These are phyloP conservation scores for Geodia barretti DNA, from an alignment of 37 sponge, comb jelly and placozoan genomes.

Conservation along the genomic window DNA sequence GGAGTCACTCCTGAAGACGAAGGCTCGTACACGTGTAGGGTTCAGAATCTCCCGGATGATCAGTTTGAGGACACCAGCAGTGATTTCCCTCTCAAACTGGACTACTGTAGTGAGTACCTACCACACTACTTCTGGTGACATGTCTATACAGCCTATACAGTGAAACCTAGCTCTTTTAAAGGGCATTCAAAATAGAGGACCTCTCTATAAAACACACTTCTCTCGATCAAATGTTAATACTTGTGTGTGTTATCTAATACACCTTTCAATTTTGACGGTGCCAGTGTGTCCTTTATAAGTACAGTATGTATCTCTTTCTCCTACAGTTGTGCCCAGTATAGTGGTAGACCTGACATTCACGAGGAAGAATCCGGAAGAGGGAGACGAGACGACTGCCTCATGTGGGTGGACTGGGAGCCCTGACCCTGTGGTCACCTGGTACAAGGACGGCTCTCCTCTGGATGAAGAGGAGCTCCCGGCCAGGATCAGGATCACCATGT, in stretches of 20 bases:
- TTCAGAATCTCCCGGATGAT: too few relatives aligned
- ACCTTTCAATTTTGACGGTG: neutral
- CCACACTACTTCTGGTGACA: too few relatives aligned
- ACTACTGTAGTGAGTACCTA: too few relatives aligned
- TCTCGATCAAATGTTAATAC: neutral
- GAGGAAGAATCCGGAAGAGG: neutral
- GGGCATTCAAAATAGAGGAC: too few relatives aligned
- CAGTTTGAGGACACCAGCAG: too few relatives aligned
- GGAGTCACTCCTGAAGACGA: too few relatives aligned
- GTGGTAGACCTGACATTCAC: neutral
- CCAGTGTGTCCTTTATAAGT: neutral
- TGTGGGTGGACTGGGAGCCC: slow-evolving; percentile 25
- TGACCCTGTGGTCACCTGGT: slow-evolving; percentile 16
- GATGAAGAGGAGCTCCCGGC: neutral
- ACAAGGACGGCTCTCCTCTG: neutral
- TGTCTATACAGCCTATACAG: too few relatives aligned
- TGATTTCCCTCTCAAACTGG: too few relatives aligned
- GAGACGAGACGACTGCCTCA: neutral
- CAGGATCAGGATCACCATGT: neutral
- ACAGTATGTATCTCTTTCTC: neutral
- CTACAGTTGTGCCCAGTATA: slow-evolving; percentile 21
- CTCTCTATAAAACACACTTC: too few relatives aligned
- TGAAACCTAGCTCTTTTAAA: too few relatives aligned
- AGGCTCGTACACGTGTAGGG: too few relatives aligned
- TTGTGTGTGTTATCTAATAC: neutral